Conservation (phyloP, 2,113 vertebrate genomes). For the Malaclemys terrapin region DNA sequence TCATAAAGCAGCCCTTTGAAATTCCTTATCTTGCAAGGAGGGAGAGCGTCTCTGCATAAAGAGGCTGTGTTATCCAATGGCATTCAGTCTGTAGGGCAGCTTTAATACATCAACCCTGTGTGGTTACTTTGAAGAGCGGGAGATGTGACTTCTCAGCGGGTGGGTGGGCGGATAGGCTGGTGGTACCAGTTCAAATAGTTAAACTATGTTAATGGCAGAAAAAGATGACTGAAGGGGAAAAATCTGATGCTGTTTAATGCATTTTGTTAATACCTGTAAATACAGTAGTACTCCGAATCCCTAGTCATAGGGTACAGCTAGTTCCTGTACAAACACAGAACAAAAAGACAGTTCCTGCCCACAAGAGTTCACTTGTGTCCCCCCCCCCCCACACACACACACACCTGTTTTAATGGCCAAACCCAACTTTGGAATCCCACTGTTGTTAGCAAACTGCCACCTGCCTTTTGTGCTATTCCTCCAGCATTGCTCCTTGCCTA, state of each 20-base stretch:
- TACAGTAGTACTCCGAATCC: neutral
- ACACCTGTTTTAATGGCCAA: neutral
- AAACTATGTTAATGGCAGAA: neutral
- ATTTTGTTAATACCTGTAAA: accelerated
- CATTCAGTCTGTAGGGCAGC: neutral
- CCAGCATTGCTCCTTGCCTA: neutral
- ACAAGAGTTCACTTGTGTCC: neutral
- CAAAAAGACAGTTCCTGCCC: neutral
- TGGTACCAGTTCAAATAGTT: neutral
- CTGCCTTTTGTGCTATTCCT: neutral
- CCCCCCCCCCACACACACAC: neutral
- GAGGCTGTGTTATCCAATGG: neutral
- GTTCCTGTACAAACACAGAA: neutral
- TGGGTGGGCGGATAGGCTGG: neutral
- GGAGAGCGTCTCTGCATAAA: neutral
- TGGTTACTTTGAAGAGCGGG: neutral
- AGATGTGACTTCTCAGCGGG: neutral
- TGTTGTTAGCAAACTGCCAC: neutral
- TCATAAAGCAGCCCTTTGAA: neutral
- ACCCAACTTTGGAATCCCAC: neutral
- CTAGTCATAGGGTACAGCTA: neutral
- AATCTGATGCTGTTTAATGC: accelerated
- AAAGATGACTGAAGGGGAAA: neutral
- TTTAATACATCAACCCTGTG: neutral
- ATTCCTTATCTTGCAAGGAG: neutral